Conservation (phyloP, 1,140 invertebrate genomes). For the Zaprionus lachaisei region DNA sequence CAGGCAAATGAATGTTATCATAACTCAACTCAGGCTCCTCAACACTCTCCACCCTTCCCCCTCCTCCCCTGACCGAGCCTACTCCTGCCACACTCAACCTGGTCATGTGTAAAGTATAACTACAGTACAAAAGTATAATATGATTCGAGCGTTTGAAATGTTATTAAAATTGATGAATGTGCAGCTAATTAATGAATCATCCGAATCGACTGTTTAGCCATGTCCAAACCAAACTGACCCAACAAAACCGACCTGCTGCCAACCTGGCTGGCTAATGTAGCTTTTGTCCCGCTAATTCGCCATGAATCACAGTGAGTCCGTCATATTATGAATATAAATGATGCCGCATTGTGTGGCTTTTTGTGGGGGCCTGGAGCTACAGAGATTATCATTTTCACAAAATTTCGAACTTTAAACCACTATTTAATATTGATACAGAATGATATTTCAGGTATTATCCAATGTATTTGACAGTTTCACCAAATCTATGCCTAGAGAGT, state of each 20-base stretch:
- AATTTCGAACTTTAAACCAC: not conserved
- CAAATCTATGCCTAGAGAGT: too few species aligned
- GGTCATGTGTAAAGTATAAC: constrained; percentile 57
- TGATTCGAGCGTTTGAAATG: constrained; percentile 54
- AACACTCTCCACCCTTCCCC: not conserved
- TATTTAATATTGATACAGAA: not conserved
- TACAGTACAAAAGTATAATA: constrained; percentile 11
- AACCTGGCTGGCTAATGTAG: constrained; percentile 54
- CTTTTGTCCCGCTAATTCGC: constrained; percentile 65
- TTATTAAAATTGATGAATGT: constrained; percentile 84
- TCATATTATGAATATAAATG: constrained; percentile 70
- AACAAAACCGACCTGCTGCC: constrained; percentile 13
- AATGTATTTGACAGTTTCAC: too few species aligned
- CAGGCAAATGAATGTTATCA: constrained; percentile 81
- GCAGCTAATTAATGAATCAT: constrained; percentile 72
- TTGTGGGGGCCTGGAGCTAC: not conserved
- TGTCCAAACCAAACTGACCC: constrained; percentile 7
- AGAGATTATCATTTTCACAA: constrained; percentile 3
- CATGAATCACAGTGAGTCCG: constrained; percentile 44
- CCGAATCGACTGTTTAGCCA: constrained; percentile 28
- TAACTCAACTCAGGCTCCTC: constrained; percentile 55
- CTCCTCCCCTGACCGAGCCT: constrained; percentile 8
- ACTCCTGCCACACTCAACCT: constrained; percentile 24
- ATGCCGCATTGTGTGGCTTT: constrained; percentile 59
- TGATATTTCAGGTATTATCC: too few species aligned